Evolutionary conservation across 2,113 vertebrate genomes (phyloP).

Genomic region (Rhadina sibilatrix): DNA sequence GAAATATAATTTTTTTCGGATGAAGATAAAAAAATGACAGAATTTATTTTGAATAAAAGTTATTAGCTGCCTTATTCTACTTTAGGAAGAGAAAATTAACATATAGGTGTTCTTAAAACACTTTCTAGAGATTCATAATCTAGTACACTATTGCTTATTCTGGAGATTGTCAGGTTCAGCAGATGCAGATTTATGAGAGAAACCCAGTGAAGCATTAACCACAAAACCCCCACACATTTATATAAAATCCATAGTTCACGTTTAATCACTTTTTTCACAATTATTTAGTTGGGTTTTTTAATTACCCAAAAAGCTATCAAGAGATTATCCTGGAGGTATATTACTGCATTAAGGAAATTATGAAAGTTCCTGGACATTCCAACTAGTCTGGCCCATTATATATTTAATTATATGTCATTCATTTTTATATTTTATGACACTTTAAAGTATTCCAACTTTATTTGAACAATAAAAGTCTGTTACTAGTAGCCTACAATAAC

Average conservation of each 20-base stretch:
- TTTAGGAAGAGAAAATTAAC: neutral
- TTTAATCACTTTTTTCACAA: neutral
- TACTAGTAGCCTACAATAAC: neutral
- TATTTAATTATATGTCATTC: neutral
- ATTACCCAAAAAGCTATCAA: neutral
- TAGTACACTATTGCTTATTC: neutral
- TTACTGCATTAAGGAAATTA: neutral
- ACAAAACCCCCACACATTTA: accelerated
- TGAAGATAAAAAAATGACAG: neutral
- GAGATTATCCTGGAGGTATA: neutral
- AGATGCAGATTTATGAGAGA: neutral
- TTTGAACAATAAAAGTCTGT: neutral
- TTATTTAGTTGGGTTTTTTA: neutral
- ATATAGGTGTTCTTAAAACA: neutral
- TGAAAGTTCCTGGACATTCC: neutral
- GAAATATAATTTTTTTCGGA: neutral
- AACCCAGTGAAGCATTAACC: neutral
- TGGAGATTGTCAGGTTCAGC: neutral
- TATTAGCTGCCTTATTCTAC: neutral
- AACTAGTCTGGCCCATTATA: neutral
- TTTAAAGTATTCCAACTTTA: neutral
- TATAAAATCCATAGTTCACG: neutral
- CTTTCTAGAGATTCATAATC: neutral
- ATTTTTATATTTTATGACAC: neutral
- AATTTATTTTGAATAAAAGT: neutral